Evolutionary conservation across 2,797 vertebrate species (phyloP).

Genomic region (Todus mexicanus): DNA sequence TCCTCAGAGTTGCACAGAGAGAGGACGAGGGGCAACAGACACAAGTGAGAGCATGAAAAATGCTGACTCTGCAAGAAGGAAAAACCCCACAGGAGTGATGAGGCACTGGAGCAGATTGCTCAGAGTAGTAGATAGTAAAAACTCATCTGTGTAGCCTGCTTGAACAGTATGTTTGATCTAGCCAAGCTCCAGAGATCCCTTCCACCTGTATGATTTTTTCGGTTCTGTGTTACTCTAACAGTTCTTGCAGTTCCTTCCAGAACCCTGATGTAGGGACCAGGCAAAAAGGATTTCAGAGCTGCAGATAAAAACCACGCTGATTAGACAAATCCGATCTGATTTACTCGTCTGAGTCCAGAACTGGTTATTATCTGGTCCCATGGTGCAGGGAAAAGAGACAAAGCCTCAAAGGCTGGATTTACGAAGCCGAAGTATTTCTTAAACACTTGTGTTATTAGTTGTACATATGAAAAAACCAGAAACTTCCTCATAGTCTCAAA

Average conservation of each 20-base stretch:
- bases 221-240: background rate
- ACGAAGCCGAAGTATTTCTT: background rate
- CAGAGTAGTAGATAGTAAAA: background rate
- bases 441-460: background rate
- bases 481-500: background rate
- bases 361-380: background rate
- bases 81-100: fast-evolving
- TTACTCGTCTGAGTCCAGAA: background rate
- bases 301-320: fast-evolving
- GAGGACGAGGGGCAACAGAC: background rate
- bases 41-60: background rate
- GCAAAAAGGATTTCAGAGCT: background rate
- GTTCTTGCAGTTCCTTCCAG: background rate
- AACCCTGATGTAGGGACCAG: background rate
- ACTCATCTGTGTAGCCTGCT: background rate
- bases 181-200: background rate
- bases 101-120: background rate
- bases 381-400: background rate
- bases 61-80: background rate
- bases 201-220: background rate
- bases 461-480: background rate
- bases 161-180: background rate
- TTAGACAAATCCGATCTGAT: background rate
- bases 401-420: background rate
- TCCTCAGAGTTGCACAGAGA: background rate